Evolutionary conservation across 2,888 invertebrate species (phyloP).

Genomic region (Subacronicta megacephala): DNA sequence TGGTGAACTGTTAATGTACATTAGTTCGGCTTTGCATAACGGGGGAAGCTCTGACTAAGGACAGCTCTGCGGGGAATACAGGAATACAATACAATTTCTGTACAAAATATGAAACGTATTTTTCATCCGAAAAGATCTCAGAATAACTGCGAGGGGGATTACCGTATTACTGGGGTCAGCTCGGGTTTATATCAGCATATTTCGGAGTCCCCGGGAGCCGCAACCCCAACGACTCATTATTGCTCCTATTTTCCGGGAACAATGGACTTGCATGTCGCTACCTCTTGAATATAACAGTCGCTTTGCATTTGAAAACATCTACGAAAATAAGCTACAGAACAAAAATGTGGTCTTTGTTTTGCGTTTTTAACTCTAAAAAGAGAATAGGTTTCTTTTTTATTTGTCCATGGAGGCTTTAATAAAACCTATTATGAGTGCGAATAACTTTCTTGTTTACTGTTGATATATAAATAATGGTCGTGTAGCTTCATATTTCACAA

Average conservation of each 20-base stretch:
- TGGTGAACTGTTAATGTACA: too few relatives aligned
- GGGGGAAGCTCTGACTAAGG: too few relatives aligned
- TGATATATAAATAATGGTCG: too few relatives aligned
- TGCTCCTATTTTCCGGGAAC: conserved; percentile 51
- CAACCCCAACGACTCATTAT: conserved; percentile 56
- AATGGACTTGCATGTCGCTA: conserved; percentile 49
- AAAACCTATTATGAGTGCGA: conserved; percentile 6
- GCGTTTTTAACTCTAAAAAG: conserved; percentile 6
- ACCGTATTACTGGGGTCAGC: conserved; percentile 41
- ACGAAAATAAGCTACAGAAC: conserved; percentile 32
- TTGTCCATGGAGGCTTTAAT: conserved; percentile 12
- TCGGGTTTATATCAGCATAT: conserved; percentile 52
- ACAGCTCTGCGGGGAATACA: too few relatives aligned
- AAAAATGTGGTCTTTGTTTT: conserved; percentile 39
- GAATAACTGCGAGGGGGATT: conserved; percentile 33
- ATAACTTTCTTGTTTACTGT: too few relatives aligned
- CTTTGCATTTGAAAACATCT: conserved; percentile 49
- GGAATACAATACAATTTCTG: too few relatives aligned
- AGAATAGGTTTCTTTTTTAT: conserved; percentile 17
- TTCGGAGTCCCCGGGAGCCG: conserved; percentile 41
- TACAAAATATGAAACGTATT: conserved; percentile 7
- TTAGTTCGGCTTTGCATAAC: too few relatives aligned
- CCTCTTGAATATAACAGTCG: conserved; percentile 47
- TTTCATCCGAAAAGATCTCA: conserved; percentile 19
- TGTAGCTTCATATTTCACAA: conserved; percentile 29